Percentiles rank a stretch among this genome's conserved stretches.
phyloP scores from a whole-genome alignment of 2,888 invertebrate species.

The Morpho achilles region DNA sequence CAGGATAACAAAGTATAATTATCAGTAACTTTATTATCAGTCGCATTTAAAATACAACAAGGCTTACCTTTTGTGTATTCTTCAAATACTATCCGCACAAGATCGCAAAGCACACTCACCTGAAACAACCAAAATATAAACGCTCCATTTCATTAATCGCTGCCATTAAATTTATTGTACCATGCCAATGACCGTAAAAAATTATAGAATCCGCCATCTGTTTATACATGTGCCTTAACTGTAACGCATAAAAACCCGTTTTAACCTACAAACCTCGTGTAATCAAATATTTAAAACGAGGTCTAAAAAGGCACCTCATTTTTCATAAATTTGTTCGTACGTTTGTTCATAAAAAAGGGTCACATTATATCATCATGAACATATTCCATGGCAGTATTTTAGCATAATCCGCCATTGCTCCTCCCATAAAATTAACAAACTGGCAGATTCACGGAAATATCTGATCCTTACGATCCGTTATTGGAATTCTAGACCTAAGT shows the following conservation, averaged over 20 bases:
- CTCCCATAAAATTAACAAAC: too few species aligned
- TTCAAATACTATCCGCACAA: conserved; percentile 2
- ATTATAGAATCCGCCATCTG: conserved; percentile 46
- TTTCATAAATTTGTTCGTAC: conserved; percentile 1
- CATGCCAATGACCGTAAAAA: conserved; percentile 38
- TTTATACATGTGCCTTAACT: conserved; percentile 38
- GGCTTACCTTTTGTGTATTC: conserved; percentile 4
- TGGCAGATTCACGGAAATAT: too few species aligned
- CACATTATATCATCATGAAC: too few species aligned
- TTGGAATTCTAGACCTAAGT: too few species aligned
- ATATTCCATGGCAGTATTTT: too few species aligned
- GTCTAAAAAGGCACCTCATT: conserved; percentile 2
- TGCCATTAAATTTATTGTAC: conserved; percentile 38
- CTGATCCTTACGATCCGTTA: too few species aligned
- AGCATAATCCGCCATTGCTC: too few species aligned
- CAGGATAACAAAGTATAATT: too few species aligned
- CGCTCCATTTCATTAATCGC: conserved; percentile 24
- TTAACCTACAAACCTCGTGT: conserved; percentile 29
- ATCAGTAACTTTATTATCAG: too few species aligned
- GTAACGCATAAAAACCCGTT: conserved; percentile 26
- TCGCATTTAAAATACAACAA: neutral
- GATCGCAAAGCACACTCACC: conserved; percentile 50
- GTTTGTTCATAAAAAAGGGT: too few species aligned
- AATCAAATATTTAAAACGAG: conserved; percentile 9
- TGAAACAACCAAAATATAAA: conserved; percentile 50